phyloP scores from a whole-genome alignment of 2,113 vertebrate species.

The Cyanistes caeruleus region DNA sequence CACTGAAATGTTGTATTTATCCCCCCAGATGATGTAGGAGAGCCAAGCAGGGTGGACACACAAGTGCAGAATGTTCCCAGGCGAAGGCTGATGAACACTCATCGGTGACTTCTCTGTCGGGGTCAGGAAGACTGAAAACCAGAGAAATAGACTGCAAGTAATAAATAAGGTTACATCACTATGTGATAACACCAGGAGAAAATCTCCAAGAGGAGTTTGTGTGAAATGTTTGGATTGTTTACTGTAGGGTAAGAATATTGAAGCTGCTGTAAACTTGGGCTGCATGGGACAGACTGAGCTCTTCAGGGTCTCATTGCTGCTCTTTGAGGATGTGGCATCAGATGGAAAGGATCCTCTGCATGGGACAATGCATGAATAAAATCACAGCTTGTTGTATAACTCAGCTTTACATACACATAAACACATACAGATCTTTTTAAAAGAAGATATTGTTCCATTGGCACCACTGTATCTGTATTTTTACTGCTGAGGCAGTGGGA shows the following conservation, averaged over 20 bases:
- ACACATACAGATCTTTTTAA: fast-evolving
- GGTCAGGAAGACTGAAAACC: background rate
- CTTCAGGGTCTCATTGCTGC: background rate
- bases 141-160: background rate
- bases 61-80: background rate
- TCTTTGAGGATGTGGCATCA: background rate
- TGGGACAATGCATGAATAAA: background rate
- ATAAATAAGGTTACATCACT: background rate
- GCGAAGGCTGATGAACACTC: background rate
- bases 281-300: background rate
- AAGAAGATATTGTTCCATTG: background rate
- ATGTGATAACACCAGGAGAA: background rate
- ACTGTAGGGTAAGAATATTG: background rate
- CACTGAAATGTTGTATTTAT: background rate
- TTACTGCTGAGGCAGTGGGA: background rate
- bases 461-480: background rate
- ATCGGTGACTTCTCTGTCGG: background rate
- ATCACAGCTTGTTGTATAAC: background rate
- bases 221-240: background rate
- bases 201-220: background rate
- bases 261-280: background rate
- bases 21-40: background rate
- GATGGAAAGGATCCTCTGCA: background rate
- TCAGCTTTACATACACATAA: background rate
- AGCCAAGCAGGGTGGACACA: background rate